Percentiles rank a stretch among this genome's conserved stretches.
phyloP scores from a whole-genome alignment of 2,797 vertebrate genomes.

The Heliangelus exortis region DNA sequence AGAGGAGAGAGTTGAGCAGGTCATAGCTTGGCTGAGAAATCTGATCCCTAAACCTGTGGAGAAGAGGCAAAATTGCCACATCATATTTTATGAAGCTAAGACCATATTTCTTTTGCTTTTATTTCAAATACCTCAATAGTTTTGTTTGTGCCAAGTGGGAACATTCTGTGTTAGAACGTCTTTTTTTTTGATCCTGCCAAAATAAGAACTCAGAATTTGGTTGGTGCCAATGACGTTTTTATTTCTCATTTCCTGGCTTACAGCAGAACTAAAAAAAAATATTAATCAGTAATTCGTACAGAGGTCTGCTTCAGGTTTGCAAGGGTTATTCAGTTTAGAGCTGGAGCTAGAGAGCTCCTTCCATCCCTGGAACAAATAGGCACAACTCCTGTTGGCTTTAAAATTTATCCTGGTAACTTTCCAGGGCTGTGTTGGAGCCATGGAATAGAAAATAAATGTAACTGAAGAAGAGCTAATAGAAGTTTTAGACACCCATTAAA shows the following conservation, averaged over 20 bases:
- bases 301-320: neutral
- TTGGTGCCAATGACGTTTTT: constrained; percentile 7
- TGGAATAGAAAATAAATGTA: constrained; percentile 20
- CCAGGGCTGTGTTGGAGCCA: constrained; percentile 8
- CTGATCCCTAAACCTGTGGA: neutral
- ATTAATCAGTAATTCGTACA: neutral
- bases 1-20: neutral
- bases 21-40: neutral
- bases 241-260: neutral
- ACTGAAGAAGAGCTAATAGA: neutral
- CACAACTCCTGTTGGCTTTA: constrained; percentile 12
- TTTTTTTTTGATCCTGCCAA: neutral
- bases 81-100: neutral
- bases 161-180: constrained; percentile 18
- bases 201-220: neutral
- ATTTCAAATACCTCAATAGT: constrained; percentile 32
- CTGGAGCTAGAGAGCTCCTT: neutral
- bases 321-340: neutral
- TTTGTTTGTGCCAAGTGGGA: constrained; percentile 43
- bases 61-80: neutral
- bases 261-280: neutral
- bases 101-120: constrained; percentile 34
- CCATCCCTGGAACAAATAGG: neutral
- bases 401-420: constrained; percentile 22
- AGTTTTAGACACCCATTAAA: constrained; percentile 25